Evolutionary conservation across 2,888 invertebrate genomes (phyloP).

Genomic region (Drosophila hamatofila): DNA sequence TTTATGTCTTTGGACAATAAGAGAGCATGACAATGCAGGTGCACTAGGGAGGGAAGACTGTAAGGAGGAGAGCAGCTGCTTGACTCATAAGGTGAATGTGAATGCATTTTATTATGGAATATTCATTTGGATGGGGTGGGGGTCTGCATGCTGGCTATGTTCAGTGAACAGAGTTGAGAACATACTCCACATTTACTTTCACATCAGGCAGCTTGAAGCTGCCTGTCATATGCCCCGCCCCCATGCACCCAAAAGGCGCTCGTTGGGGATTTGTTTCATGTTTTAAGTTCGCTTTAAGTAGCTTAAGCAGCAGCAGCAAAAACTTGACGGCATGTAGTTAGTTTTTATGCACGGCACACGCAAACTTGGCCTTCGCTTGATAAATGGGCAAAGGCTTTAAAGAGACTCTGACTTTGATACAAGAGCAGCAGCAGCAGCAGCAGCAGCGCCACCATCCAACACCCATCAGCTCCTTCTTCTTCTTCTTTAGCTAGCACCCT

Average conservation of each 20-base stretch:
- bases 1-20: slow-evolving; percentile 61
- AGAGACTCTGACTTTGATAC: slow-evolving; percentile 2
- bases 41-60: not conserved
- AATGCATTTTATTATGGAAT: slow-evolving; percentile 33
- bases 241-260: slow-evolving; percentile 12
- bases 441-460: too few species aligned
- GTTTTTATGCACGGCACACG: slow-evolving; percentile 78
- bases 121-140: not conserved
- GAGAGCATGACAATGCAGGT: slow-evolving; percentile 49
- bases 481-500: not conserved
- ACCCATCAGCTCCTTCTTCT: not conserved
- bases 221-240: slow-evolving; percentile 7
- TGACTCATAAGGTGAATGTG: slow-evolving; percentile 19
- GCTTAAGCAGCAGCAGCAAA: slow-evolving; percentile 56
- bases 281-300: slow-evolving; percentile 79
- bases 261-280: slow-evolving; percentile 76
- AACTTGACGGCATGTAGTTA: slow-evolving; percentile 64
- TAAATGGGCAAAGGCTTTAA: slow-evolving; percentile 78
- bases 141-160: not conserved
- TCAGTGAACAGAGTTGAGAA: slow-evolving; percentile 1
- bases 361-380: slow-evolving; percentile 78
- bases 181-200: slow-evolving; percentile 43
- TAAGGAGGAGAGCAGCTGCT: not conserved
- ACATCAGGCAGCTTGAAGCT: slow-evolving; percentile 12
- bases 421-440: not conserved